phyloP scores from a whole-genome alignment of 2,113 vertebrate species.

The Tachycineta bicolor region DNA sequence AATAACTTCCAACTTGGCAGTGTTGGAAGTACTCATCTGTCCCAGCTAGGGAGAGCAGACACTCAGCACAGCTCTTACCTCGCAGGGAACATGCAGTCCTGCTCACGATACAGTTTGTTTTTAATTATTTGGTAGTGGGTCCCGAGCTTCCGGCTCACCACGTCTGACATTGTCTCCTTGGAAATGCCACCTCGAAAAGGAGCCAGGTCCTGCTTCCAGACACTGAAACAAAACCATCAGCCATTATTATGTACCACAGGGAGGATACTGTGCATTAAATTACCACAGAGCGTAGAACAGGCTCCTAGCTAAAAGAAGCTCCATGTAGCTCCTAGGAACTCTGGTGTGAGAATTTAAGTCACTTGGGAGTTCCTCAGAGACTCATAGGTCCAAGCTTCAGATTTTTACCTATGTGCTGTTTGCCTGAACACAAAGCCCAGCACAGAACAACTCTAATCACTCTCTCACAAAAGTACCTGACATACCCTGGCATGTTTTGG shows the following conservation, averaged over 20 bases:
- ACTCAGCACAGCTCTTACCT: constrained; percentile 76
- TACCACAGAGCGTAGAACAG: neutral
- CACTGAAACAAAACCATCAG: constrained; percentile 72
- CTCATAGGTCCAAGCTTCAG: neutral
- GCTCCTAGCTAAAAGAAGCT: neutral
- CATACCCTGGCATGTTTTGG: neutral
- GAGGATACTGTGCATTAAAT: neutral
- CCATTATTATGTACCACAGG: neutral
- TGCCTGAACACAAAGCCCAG: neutral
- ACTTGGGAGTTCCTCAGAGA: neutral
- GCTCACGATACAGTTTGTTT: constrained; percentile 89
- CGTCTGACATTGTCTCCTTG: constrained; percentile 79
- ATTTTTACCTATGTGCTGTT: neutral
- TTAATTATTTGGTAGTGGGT: constrained; percentile 94
- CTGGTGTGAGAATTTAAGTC: neutral
- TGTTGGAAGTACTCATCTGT: neutral
- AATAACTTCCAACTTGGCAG: neutral
- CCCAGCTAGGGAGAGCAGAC: neutral
- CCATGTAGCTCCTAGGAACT: neutral
- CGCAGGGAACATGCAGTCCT: constrained; percentile 94
- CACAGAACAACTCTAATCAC: neutral
- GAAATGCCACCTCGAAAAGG: constrained; percentile 87
- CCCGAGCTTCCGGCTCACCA: constrained; percentile 84
- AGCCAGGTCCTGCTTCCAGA: constrained; percentile 84
- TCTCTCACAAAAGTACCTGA: neutral